Evolutionary conservation across 2,113 vertebrate species (phyloP), one percentile per base, ranked within the genome.

Genomic region (Pithys albifrons): DNA sequence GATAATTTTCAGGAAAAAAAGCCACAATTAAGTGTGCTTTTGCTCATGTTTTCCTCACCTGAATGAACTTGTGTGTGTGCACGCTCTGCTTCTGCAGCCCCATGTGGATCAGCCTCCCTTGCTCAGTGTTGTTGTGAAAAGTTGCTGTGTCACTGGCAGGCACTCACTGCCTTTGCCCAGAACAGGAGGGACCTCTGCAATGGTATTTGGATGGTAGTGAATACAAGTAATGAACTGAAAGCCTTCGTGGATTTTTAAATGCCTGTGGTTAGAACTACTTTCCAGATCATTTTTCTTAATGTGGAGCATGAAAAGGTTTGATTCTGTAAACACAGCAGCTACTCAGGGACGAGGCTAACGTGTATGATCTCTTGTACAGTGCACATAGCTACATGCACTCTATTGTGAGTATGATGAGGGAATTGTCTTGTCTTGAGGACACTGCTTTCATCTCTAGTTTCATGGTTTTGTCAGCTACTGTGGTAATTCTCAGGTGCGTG

Each of bases 1-100:
- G 37, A 11, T 51, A 15, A 17, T 43, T 51, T 86, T 80, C 22
- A 58, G 58, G 62, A 23, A 6, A 11, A 51, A 74, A 66, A 66
- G 46, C 3, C 4, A 2, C 28, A 37, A 2, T 20, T 37, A 2
- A 0, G 0, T 76, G 28, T 77, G 52, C 10, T 76, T 83, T 70
- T 64, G 12, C 14, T 61, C 4, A 2, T 4, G 22, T 41, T 69
- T 85, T 43, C 29, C 41, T 72, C 31, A 22, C 12, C 27, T 24
- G 46, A 77, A 46, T 20, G 22, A 31, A 22, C 11, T 5, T 25
- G 2, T 0, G 0, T n/a, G 11, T 1, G 2, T 7, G 6, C 11
- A 5, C 12, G 0, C 14, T 45, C 4, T 19, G 12, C 29, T 39
- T 22, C 37, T 72, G 66, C 65, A 54, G 46, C 37, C 18, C 24